These are phyloP conservation scores for Drosophila virilis DNA, from an alignment of 1,140 invertebrate species.

Conservation along the genomic window DNA sequence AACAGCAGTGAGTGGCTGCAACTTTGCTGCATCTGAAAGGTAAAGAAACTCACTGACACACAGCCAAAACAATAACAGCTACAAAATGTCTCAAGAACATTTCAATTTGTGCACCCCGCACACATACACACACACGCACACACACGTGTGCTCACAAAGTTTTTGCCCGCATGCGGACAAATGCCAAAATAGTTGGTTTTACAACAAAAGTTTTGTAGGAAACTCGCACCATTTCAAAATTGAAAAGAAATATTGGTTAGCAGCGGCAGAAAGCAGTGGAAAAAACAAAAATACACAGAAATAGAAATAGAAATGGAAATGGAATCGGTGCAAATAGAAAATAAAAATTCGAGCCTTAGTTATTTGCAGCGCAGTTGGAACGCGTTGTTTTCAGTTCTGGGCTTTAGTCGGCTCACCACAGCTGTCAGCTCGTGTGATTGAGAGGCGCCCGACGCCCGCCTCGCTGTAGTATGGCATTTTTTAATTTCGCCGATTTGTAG, in stretches of 20 bases:
- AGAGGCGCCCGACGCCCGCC: constrained; percentile 27
- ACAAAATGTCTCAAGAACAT: constrained; percentile 77
- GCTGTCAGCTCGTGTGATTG: constrained; percentile 68
- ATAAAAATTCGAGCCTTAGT: constrained; percentile 41
- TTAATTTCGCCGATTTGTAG: constrained; percentile 55
- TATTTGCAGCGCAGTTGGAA: constrained; percentile 33
- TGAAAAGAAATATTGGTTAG: constrained; percentile 78
- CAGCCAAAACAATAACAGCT: constrained; percentile 67
- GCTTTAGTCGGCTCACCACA: constrained; percentile 50
- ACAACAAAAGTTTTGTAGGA: constrained; percentile 59
- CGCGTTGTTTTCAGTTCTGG: constrained; percentile 31
- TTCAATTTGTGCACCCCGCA: constrained; percentile 64
- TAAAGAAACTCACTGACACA: constrained; percentile 50
- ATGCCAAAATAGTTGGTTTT: constrained; percentile 81
- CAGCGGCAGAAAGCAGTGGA: constrained; percentile 16
- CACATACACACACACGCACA: constrained; percentile 24
- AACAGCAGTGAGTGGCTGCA: constrained; percentile 64
- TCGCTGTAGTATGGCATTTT: constrained; percentile 34
- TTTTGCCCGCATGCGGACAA: constrained; percentile 64
- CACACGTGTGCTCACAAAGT: constrained; percentile 40
- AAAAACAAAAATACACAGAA: constrained; percentile 22
- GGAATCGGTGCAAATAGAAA: constrained; percentile 43
- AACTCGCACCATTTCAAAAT: constrained; percentile 51
- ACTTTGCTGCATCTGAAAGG: constrained; percentile 62
- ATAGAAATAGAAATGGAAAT: constrained; percentile 1